Evolutionary conservation across 1,140 invertebrate species (phyloP), one percentile per base, ranked within the genome.

Genomic region (Nebria ingens): DNA sequence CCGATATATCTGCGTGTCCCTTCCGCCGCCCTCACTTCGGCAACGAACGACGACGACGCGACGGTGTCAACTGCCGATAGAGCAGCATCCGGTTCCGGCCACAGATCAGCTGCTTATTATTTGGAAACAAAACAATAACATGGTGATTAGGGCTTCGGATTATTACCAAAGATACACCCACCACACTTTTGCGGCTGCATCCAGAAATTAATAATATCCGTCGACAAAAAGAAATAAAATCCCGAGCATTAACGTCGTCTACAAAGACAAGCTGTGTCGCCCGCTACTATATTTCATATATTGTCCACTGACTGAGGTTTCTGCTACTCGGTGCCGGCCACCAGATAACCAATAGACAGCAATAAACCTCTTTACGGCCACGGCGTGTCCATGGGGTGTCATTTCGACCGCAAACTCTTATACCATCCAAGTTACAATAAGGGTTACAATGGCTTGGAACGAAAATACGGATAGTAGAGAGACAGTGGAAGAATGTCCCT

Each of bases 271-370:
- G 40, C 40, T 11, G 40, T 17, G 40, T 12, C 40, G 15, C 40
- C 9, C 17, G 17, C 40, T 6, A 45, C 15, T 9, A 45, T 45
- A 45, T 45, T 45, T 45, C 40, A 45, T 45, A 45, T 45, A 45
- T 45, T 45, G 40, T 45, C 17, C n/a, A n/a, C n/a, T n/a, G n/a
- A n/a, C n/a, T n/a, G n/a, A n/a, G n/a, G 40, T 45, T 45, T 45
- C 17, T 45, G 9, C 15, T 45, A 12, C 40, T 3, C 17, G 40
- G 17, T 34, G 25, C n/a, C n/a, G 40, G 3, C 15, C 40, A 6
- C 3, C 9, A 45, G 40, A 45, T 45, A 45, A 45, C 40, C 40
- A 45, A 45, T 45, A 45, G 40, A 45, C 40, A 45, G 40, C 40
- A 45, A 45, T 45, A 45, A 45, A 45, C 40, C 40, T 45, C 25